Conservation (phyloP, 2,113 vertebrate species). For the Prolemur simus region DNA sequence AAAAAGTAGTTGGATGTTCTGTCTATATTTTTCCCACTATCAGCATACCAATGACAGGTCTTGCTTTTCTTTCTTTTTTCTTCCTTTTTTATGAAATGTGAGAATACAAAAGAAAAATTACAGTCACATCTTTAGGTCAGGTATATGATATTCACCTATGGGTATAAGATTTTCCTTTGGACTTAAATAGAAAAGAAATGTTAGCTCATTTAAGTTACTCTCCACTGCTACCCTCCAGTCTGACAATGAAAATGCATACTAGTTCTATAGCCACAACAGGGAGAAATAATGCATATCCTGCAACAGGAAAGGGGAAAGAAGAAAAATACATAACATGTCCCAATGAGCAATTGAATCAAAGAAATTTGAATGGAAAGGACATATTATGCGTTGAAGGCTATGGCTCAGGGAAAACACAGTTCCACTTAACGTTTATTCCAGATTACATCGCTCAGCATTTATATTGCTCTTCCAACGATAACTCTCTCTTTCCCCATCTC, state of each 20-base stretch:
- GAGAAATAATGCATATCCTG: conserved; percentile 36
- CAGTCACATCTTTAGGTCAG: neutral
- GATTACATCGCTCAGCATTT: conserved; percentile 56
- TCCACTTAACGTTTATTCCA: conserved; percentile 40
- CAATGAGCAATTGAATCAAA: conserved; percentile 53
- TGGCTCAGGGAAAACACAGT: neutral
- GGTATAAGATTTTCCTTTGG: conserved; percentile 3
- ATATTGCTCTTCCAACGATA: conserved; percentile 43
- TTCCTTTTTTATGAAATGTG: neutral
- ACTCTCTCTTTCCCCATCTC: conserved; percentile 6
- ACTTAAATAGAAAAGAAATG: conserved; percentile 46
- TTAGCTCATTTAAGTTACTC: conserved; percentile 48
- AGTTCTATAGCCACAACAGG: conserved; percentile 1
- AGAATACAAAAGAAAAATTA: conserved; percentile 20
- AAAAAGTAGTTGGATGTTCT: conserved; percentile 56
- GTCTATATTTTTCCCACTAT: conserved; percentile 15
- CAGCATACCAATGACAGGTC: neutral
- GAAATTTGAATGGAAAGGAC: conserved; percentile 42
- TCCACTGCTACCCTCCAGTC: neutral
- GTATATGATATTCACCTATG: neutral
- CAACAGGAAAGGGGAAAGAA: conserved; percentile 8
- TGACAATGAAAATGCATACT: conserved; percentile 32
- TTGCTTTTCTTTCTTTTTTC: neutral
- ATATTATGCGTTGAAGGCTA: conserved; percentile 35
- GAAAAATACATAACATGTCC: conserved; percentile 21